phyloP scores from a whole-genome alignment of 2,797 vertebrate genomes.

The Momotus momota region DNA sequence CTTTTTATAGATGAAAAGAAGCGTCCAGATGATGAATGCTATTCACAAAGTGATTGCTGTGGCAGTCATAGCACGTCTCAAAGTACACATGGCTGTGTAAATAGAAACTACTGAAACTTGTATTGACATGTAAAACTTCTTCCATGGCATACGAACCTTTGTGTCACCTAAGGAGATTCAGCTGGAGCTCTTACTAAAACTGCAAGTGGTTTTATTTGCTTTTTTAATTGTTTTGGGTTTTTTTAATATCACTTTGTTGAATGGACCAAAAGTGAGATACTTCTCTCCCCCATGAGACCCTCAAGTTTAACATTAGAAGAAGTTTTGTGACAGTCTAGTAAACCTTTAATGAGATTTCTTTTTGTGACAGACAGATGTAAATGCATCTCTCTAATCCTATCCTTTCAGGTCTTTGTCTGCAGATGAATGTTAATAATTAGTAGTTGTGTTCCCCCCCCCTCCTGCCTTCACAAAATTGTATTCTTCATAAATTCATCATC shows the following conservation, averaged over 20 bases:
- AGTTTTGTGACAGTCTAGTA: slow-evolving; percentile 80
- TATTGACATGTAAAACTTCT: slow-evolving; percentile 42
- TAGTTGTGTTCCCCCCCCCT: slow-evolving; percentile 65
- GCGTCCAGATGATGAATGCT: slow-evolving; percentile 59
- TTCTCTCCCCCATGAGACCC: slow-evolving; percentile 17
- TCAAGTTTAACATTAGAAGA: slow-evolving; percentile 72
- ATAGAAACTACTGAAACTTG: slow-evolving; percentile 59
- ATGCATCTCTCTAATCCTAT: slow-evolving; percentile 83
- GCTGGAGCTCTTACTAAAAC: slow-evolving; percentile 15
- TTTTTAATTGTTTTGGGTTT: neutral
- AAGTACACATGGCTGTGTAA: slow-evolving; percentile 40
- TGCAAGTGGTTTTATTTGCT: neutral
- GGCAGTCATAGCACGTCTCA: slow-evolving; percentile 49
- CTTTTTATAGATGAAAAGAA: slow-evolving; percentile 62
- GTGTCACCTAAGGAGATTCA: slow-evolving; percentile 32
- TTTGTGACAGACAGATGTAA: slow-evolving; percentile 82
- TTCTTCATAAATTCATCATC: slow-evolving; percentile 80
- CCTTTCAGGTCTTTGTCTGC: slow-evolving; percentile 80
- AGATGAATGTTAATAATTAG: slow-evolving; percentile 87
- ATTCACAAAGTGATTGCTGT: slow-evolving; percentile 40
- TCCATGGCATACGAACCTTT: neutral
- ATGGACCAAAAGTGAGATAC: slow-evolving; percentile 21
- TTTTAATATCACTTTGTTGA: slow-evolving; percentile 25
- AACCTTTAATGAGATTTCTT: slow-evolving; percentile 83
- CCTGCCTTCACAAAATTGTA: slow-evolving; percentile 76